A percentile compares a stretch with the other conserved stretches of the same genome.
Evolutionary conservation across 1,140 invertebrate genomes (phyloP).

Genomic region (Caerostris extrusa): DNA sequence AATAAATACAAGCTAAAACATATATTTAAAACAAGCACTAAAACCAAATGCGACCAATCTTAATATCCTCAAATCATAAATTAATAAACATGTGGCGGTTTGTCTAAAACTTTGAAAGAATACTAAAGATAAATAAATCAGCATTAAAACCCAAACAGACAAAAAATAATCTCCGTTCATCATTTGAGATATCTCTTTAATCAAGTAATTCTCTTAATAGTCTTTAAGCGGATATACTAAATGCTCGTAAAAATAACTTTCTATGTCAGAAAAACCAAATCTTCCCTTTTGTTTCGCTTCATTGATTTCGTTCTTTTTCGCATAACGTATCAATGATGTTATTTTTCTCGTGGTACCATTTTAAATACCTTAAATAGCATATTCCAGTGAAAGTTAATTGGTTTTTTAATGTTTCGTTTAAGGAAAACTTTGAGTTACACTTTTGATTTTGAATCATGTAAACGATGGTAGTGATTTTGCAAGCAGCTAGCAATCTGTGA

Average conservation of each 20-base stretch:
- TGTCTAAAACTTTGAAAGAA: too few species aligned
- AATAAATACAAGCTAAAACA: too few species aligned
- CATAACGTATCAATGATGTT: not conserved
- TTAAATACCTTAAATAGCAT: not conserved
- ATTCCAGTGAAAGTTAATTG: not conserved
- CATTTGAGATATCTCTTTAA: not conserved
- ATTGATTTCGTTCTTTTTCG: not conserved
- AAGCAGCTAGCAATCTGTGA: not conserved
- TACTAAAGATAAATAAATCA: too few species aligned
- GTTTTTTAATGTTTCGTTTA: not conserved
- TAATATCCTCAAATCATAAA: too few species aligned
- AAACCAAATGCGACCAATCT: too few species aligned
- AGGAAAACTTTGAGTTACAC: not conserved
- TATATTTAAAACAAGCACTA: too few species aligned
- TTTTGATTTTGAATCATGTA: not conserved
- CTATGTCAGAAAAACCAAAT: not conserved
- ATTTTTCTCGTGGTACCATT: not conserved
- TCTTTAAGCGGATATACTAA: conserved; percentile 10
- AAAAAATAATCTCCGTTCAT: not conserved
- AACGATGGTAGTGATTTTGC: not conserved
- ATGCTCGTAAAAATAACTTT: not conserved
- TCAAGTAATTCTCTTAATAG: not conserved
- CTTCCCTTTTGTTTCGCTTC: not conserved
- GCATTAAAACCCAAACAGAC: not conserved
- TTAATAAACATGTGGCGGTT: too few species aligned